Base-by-base conservation (phyloP, 1,140 invertebrate species). In the Eufriesea mexicana region DNA sequence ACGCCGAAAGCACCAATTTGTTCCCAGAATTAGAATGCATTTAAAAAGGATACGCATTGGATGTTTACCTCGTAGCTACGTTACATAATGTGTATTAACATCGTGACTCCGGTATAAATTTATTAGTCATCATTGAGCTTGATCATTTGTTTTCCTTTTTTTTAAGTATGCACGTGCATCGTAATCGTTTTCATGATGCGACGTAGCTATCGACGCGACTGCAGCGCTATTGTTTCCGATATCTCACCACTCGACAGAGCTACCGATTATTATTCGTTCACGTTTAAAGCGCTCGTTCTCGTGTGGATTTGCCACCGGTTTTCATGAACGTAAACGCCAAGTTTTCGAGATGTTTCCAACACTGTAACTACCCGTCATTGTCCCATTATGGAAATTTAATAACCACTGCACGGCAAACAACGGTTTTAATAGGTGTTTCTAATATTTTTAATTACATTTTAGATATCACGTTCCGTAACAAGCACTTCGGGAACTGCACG, bases 1-100 rank as follows among this genome's bases (percentile, higher is more conserved):
- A 74, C 68, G 68, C 61, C 83, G 83, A 86, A 86, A 86, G 67
- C 67, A 68, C 42, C 72, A 55, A 68, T 85, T 51, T 82, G 73
- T 86, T 47, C 5, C 66, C 45, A 57, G 35, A 73, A 85, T 81
- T 59, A 64, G 54, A 54, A 86, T 86, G 68, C 72, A 64, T 77
- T 84, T 85, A 72, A 66, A 59, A 62, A 82, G 72, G 25, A 66
- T 61, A 67, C 67, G 55, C 74, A 73, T 71, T 85, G 55, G 42
- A 35, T 73, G 57, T 82, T 82, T 75, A 61, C 66, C 62, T 18
- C 72, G 23, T 54, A 28, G 45, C 20, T 10, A n/a, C 35, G 35
- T 49, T 79, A 35, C 35, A 62, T 23, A 42, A 62, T 57, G 61
- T 59, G 28, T 45, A 64, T 82, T 72, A 18, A 61, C 71, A 73